A percentile compares a stretch with the other conserved stretches of the same genome.
phyloP scores from a whole-genome alignment of 2,888 invertebrate genomes.

The Rutpela maculata region DNA sequence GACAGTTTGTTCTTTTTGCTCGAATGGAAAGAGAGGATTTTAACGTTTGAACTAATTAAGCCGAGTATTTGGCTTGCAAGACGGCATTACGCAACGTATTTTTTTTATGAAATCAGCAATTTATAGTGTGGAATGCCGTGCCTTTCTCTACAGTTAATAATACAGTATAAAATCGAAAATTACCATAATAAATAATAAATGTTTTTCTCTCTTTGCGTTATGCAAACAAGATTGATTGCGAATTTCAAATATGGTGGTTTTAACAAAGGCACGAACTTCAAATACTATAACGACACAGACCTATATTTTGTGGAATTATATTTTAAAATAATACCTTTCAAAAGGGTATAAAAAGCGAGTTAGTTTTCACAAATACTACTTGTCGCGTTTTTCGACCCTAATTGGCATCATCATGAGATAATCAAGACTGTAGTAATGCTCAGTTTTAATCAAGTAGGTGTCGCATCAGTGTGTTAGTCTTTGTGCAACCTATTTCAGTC shows the following conservation, averaged over 20 bases:
- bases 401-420: no score
- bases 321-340: background rate
- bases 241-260: background rate
- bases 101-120: slow-evolving; percentile 46
- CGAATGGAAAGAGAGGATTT: slow-evolving; percentile 8
- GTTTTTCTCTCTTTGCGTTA: slow-evolving; percentile 40
- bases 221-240: slow-evolving; percentile 27
- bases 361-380: no score
- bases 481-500: no score
- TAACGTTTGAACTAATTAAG: slow-evolving; percentile 26
- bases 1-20: background rate
- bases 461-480: no score
- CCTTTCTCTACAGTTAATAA: slow-evolving; percentile 46
- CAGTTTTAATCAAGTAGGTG: no score
- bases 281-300: background rate
- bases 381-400: no score
- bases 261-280: background rate
- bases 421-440: no score
- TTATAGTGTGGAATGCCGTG: slow-evolving; percentile 41
- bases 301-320: background rate
- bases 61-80: slow-evolving; percentile 36
- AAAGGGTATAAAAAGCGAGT: no score
- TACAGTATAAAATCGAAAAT: slow-evolving; percentile 45
- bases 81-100: slow-evolving; percentile 39
- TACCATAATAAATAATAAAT: slow-evolving; percentile 44